Percentiles rank a stretch among this genome's conserved stretches.
phyloP scores from a whole-genome alignment of 2,113 vertebrate species.

The Muscicapa adusta region DNA sequence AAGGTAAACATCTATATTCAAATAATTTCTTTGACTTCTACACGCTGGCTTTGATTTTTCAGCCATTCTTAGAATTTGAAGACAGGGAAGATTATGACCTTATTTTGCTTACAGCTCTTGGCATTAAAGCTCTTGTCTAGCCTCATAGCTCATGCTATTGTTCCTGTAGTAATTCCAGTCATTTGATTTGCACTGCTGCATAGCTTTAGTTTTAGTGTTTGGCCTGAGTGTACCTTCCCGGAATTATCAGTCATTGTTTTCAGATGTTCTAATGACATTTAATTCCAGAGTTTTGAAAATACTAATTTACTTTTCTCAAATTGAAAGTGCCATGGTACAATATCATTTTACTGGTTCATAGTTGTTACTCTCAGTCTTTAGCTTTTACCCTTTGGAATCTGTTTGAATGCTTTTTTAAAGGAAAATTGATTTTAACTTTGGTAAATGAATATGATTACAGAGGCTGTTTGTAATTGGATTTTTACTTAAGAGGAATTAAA shows the following conservation, averaged over 20 bases:
- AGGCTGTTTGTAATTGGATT: constrained; percentile 30
- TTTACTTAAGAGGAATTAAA: neutral
- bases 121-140: neutral
- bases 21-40: neutral
- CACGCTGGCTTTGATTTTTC: neutral
- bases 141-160: neutral
- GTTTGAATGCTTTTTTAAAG: constrained; percentile 11
- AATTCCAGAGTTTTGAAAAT: constrained; percentile 21
- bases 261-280: constrained; percentile 4
- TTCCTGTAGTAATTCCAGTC: neutral
- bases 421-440: constrained; percentile 36
- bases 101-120: neutral
- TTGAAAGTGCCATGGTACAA: neutral
- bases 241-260: constrained; percentile 18
- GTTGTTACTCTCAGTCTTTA: neutral
- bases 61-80: neutral
- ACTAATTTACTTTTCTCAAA: constrained; percentile 5
- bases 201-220: neutral
- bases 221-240: neutral
- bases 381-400: neutral
- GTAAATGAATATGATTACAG: neutral
- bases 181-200: neutral
- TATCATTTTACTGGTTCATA: neutral
- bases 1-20: neutral
- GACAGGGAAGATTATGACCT: neutral